Conservation (phyloP, 2,888 invertebrate genomes). For the Tanypteryx hageni region DNA sequence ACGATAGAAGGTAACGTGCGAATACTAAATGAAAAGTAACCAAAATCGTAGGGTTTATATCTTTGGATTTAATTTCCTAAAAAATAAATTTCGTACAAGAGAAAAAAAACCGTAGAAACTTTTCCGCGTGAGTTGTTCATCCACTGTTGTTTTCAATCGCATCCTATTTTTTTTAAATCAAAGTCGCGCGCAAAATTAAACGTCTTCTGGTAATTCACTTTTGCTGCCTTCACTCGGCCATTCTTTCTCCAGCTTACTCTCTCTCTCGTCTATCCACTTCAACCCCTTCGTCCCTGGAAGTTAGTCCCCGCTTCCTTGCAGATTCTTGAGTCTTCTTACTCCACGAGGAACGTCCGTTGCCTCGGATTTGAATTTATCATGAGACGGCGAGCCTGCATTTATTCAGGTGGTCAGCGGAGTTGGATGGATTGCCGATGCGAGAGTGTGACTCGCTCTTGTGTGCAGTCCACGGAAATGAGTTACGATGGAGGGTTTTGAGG, state of each 20-base stretch:
- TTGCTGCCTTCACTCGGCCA: too few relatives aligned
- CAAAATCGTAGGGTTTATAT: too few relatives aligned
- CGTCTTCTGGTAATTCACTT: too few relatives aligned
- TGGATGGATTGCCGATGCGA: neutral
- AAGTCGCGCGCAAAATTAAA: too few relatives aligned
- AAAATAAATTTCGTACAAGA: too few relatives aligned
- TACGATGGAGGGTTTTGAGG: neutral
- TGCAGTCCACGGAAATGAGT: neutral
- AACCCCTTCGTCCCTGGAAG: neutral
- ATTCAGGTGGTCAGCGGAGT: neutral
- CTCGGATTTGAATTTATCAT: constrained; percentile 14
- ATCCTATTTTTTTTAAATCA: too few relatives aligned
- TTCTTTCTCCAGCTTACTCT: neutral
- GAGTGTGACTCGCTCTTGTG: neutral
- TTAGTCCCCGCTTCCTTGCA: neutral
- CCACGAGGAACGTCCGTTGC: neutral
- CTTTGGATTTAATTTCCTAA: too few relatives aligned
- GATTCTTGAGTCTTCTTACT: neutral
- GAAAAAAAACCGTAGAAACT: too few relatives aligned
- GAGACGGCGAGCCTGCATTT: neutral
- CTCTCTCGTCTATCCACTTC: neutral
- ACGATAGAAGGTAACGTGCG: too few relatives aligned
- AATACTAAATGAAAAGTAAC: too few relatives aligned
- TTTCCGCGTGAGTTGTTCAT: too few relatives aligned
- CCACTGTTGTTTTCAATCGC: too few relatives aligned